Conservation (phyloP, 2,113 vertebrate genomes). For the Pachycephala philippinensis region DNA sequence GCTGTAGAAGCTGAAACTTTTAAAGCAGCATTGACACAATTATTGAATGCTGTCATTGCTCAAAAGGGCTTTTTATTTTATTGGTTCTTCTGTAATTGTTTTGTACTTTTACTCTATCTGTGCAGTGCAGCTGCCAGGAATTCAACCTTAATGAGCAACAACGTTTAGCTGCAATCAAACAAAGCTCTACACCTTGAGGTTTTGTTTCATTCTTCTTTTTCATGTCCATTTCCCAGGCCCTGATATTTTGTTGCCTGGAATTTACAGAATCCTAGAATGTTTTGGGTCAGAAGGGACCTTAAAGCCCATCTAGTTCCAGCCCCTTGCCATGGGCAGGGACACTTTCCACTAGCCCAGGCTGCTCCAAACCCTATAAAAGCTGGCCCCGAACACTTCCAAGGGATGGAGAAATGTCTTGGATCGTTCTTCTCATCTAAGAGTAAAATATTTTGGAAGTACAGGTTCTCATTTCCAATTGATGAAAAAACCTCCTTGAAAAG, state of each 20-base stretch:
- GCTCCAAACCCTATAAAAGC: background rate
- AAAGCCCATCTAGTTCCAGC: background rate
- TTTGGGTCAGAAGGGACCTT: background rate
- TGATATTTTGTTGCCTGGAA: background rate
- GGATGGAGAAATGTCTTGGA: background rate
- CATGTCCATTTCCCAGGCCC: background rate
- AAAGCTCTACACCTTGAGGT: background rate
- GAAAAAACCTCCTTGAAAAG: background rate
- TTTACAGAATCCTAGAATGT: background rate
- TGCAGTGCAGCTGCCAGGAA: background rate
- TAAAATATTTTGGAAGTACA: background rate
- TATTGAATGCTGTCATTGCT: conserved; percentile 52
- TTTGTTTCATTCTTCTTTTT: background rate
- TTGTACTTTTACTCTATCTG: background rate
- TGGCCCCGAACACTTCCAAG: no score
- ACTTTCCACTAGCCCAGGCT: background rate
- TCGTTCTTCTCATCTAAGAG: background rate
- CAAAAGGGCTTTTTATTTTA: conserved; percentile 55
- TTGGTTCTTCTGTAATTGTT: conserved; percentile 36
- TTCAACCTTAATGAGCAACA: background rate
- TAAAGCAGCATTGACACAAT: conserved; percentile 63
- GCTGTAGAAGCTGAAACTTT: conserved; percentile 60
- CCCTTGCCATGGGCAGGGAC: background rate
- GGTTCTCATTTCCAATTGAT: background rate
- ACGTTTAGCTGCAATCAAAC: background rate